phyloP scores from a whole-genome alignment of 2,888 invertebrate genomes.

The Papilio gigon region DNA sequence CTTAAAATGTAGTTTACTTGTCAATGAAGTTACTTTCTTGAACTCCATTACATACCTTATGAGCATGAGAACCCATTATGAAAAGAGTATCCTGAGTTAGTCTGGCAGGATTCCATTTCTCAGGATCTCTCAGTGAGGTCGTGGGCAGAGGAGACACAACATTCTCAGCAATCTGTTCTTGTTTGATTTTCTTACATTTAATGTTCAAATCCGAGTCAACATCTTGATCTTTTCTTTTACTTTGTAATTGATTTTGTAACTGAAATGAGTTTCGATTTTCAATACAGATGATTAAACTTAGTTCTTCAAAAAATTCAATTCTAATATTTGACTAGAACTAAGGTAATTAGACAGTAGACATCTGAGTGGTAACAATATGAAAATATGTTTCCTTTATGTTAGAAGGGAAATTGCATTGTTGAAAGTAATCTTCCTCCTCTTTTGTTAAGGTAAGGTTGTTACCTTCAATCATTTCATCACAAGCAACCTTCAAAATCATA shows the following conservation, averaged over 20 bases:
- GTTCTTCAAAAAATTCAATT: no score
- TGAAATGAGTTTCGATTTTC: neutral
- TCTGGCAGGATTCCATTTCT: slow-evolving; percentile 89
- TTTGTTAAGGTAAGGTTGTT: no score
- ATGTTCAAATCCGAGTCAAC: slow-evolving; percentile 83
- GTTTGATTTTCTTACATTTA: slow-evolving; percentile 73
- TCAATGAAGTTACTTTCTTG: no score
- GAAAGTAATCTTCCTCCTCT: no score
- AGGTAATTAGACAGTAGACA: neutral
- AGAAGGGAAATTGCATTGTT: no score
- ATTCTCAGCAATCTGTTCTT: slow-evolving; percentile 67
- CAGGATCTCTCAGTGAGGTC: slow-evolving; percentile 81
- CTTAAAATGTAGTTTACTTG: no score
- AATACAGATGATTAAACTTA: no score
- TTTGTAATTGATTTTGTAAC: slow-evolving; percentile 80
- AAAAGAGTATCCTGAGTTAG: slow-evolving; percentile 88
- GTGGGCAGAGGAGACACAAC: slow-evolving; percentile 68
- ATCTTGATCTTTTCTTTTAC: slow-evolving; percentile 85
- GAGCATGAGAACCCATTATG: slow-evolving; percentile 90
- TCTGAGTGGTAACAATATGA: neutral
- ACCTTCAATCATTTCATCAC: no score
- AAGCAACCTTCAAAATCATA: no score
- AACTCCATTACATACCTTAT: no score
- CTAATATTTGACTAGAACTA: no score
- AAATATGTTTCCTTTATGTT: no score